These are phyloP conservation scores for Coelinius sp. DNA, from an alignment of 2,888 invertebrate species.

Conservation along the genomic window DNA sequence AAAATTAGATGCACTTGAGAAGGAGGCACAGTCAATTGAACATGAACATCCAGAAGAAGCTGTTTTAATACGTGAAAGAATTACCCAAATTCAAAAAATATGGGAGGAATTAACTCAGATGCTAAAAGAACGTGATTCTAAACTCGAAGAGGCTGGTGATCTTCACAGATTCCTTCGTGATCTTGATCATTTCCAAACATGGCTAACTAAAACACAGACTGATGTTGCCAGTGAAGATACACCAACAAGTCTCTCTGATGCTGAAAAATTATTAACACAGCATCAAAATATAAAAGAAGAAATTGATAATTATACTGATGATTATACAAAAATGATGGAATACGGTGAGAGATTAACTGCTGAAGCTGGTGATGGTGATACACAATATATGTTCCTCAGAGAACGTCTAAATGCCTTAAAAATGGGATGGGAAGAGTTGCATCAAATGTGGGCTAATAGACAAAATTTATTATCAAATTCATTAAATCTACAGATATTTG, in stretches of 20 bases:
- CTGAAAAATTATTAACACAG: conserved; percentile 95
- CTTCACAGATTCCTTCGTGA: conserved; percentile 97
- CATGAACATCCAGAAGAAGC: conserved; percentile 96
- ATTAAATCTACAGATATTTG: conserved; percentile 94
- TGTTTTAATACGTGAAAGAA: conserved; percentile 88
- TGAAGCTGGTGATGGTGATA: conserved; percentile 86
- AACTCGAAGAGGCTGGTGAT: conserved; percentile 98
- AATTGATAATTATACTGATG: conserved; percentile 98
- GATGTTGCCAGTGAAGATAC: conserved; percentile 98
- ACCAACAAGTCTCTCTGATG: conserved; percentile 93
- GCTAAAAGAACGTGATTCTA: conserved; percentile 97
- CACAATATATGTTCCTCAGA: conserved; percentile 99
- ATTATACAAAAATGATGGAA: conserved; percentile 99
- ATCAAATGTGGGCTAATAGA: conserved; percentile 99
- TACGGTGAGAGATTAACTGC: conserved; percentile 96
- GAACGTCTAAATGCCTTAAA: conserved; percentile 97
- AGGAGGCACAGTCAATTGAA: conserved; percentile 93
- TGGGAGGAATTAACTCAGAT: conserved; percentile 98
- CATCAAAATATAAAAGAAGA: conserved; percentile 99
- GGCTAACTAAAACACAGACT: conserved; percentile 99
- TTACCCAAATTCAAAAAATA: conserved; percentile 90
- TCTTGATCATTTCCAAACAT: conserved; percentile 96
- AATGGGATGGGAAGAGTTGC: conserved; percentile 99
- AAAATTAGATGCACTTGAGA: conserved; percentile 93
- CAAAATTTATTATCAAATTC: conserved; percentile 95